Percentiles rank a stretch among this genome's conserved stretches.
Conservation (phyloP, 2,113 vertebrate genomes). For the Cyanoderma ruficeps region DNA sequence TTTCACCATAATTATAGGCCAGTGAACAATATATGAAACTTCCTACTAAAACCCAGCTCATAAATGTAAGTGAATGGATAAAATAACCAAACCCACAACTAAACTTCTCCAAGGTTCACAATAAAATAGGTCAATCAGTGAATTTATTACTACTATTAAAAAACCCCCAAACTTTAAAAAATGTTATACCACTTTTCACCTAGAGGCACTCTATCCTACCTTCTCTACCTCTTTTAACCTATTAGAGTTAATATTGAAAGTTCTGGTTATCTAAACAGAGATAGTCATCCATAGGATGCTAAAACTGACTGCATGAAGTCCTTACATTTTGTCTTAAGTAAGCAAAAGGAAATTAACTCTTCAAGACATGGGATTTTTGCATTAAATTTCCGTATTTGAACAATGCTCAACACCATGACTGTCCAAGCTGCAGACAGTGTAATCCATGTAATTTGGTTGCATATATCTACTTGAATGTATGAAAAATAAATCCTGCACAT, state of each 20-base stretch:
- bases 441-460: accelerated
- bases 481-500: not conserved
- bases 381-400: not conserved
- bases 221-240: not conserved
- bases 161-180: not conserved
- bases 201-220: not conserved
- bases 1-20: not conserved
- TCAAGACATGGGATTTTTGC: not conserved
- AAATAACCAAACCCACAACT: not conserved
- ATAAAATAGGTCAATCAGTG: not conserved
- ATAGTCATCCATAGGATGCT: not conserved
- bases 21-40: not conserved
- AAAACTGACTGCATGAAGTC: not conserved
- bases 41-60: not conserved
- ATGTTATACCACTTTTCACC: not conserved
- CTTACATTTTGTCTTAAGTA: not conserved
- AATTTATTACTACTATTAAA: not conserved
- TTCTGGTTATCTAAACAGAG: not conserved
- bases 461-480: not conserved
- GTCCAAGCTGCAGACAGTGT: not conserved
- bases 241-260: not conserved
- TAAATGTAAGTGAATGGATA: not conserved
- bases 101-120: not conserved
- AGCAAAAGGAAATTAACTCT: not conserved
- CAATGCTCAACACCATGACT: accelerated